Conservation (phyloP, 2,797 vertebrate genomes). For the Apogon talboti region DNA sequence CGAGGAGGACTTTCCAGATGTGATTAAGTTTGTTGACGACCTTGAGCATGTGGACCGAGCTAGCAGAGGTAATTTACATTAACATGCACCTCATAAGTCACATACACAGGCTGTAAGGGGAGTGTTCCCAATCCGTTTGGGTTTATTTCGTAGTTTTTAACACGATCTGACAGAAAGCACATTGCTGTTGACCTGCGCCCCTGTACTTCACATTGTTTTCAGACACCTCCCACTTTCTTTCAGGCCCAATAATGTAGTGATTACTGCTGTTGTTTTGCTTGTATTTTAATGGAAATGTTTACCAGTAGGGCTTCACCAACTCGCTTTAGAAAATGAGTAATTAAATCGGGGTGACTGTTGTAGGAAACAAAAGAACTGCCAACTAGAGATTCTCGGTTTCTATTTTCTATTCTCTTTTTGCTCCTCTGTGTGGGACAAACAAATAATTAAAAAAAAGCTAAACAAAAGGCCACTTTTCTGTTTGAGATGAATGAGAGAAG, state of each 20-base stretch:
- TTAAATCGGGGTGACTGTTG: slow-evolving; percentile 10
- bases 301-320: slow-evolving; percentile 13
- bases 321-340: slow-evolving; percentile 23
- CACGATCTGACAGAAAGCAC: not conserved
- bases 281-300: slow-evolving; percentile 4
- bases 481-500: slow-evolving; percentile 15
- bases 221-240: slow-evolving; percentile 20
- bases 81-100: not conserved
- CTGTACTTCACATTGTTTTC: slow-evolving; percentile 9
- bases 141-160: not conserved
- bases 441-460: not conserved
- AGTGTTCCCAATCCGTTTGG: not conserved
- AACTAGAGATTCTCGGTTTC: not conserved
- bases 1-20: slow-evolving; percentile 91
- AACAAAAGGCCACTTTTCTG: not conserved
- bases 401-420: slow-evolving; percentile 5
- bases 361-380: slow-evolving; percentile 15
- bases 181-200: slow-evolving; percentile 3
- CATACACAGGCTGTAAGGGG: too few species aligned
- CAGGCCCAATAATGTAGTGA: slow-evolving; percentile 18
- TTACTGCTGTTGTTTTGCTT: slow-evolving; percentile 51
- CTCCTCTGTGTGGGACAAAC: not conserved
- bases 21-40: slow-evolving; percentile 90
- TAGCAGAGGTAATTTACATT: slow-evolving; percentile 88
- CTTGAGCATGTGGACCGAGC: slow-evolving; percentile 94